Evolutionary conservation across 2,888 invertebrate species (phyloP), one percentile per base, ranked within the genome.

Genomic region (Ornithoptera priamus): DNA sequence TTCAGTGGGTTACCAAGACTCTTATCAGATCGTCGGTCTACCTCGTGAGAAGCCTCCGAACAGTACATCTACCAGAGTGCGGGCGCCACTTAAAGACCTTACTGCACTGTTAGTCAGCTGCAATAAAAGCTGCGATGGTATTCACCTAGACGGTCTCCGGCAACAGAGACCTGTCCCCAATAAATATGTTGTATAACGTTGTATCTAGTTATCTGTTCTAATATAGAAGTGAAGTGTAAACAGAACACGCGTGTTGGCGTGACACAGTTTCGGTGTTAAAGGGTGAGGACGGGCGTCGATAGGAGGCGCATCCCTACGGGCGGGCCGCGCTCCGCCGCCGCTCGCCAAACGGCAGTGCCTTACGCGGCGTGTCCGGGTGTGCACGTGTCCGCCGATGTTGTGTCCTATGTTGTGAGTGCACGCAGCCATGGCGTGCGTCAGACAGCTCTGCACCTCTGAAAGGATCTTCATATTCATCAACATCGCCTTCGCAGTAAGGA

Each of bases 401-500:
- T 73, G 72, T 67, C 67, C 62, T 67, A 65, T 68, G 66, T 70
- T 70, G 68, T 60, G 72, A 68, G 72, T 68, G 72, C 65, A 67
- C 30, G 59, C 71, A 71, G 68, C 67, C 77, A 90, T 90, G 90
- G 85, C 81, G 74, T 89, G 89, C 81, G 79, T 84, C 78, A 77
- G 84, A 67, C 85, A 85, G 17, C 77, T 87, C 75, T 91, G 91
- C 82, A 80, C 87, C 77, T 84, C 88, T 30, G 88, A 91, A 79
- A 90, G 87, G 73, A 81, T 90, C 72, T 92, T 92, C 85, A 84
- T 92, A 77, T 90, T 92, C 83, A 89, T 92, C 85, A 92, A 92
- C 84, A 86, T 91, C 74, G 89, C 88, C 36, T 92, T 92, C 79
- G 92, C 92, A 81, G 92, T 92, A 77, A 77, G 78, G 53, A 56